Percentiles rank a stretch among this genome's conserved stretches.
phyloP scores from a whole-genome alignment of 2,113 vertebrate species.

The Megaceryle maxima region DNA sequence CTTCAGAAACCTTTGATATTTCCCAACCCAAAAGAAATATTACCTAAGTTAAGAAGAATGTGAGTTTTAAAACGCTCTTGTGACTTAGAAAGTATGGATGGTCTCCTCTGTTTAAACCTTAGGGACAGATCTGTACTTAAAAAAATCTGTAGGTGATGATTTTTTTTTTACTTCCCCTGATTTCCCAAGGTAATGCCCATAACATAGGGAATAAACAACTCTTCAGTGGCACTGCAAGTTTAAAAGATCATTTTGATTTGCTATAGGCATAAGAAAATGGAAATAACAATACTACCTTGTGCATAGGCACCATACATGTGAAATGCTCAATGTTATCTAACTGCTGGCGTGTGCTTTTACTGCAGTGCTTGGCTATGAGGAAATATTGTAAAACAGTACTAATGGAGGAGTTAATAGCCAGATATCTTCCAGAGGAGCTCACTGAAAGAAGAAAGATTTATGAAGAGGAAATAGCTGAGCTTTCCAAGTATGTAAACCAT shows the following conservation, averaged over 20 bases:
- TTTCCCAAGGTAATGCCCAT: background rate
- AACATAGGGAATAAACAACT: background rate
- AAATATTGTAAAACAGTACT: constrained; percentile 86
- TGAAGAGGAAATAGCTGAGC: constrained; percentile 91
- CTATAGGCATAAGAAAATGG: background rate
- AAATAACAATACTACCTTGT: background rate
- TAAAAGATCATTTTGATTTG: background rate
- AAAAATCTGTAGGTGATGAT: background rate
- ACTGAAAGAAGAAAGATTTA: constrained; percentile 84
- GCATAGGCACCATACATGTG: background rate
- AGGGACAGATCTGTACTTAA: background rate
- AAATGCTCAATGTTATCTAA: background rate
- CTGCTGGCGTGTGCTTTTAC: background rate
- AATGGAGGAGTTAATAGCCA: constrained; percentile 88
- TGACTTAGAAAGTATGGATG: background rate
- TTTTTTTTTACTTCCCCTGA: background rate
- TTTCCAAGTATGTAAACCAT: constrained; percentile 85
- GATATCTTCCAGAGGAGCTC: constrained; percentile 87
- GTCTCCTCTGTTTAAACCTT: background rate
- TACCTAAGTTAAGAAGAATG: background rate
- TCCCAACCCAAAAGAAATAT: background rate
- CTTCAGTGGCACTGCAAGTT: background rate
- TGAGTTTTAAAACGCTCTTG: background rate
- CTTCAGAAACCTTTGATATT: background rate
- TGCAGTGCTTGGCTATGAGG: constrained; percentile 86